A percentile compares a stretch with the other conserved stretches of the same genome.
Conservation (phyloP, 2,113 vertebrate genomes). For the Cinclus cinclus region DNA sequence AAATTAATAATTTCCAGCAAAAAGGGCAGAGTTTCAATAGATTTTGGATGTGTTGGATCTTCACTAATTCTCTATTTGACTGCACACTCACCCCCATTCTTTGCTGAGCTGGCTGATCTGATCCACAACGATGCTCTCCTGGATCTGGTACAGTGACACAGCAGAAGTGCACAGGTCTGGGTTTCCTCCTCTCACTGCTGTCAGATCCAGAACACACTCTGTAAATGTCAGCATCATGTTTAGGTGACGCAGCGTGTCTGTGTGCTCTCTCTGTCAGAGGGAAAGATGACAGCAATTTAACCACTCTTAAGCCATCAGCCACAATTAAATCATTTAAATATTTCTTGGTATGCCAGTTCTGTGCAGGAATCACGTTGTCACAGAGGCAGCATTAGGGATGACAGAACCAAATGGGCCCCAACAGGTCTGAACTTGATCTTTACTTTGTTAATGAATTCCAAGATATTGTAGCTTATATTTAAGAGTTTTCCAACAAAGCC, state of each 20-base stretch:
- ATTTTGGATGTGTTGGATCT: neutral
- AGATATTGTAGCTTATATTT: neutral
- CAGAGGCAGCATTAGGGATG: neutral
- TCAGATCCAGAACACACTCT: conserved; percentile 94
- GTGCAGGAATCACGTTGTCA: neutral
- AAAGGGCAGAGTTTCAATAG: neutral
- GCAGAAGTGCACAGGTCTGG: conserved; percentile 87
- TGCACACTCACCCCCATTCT: conserved; percentile 89
- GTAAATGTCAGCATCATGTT: conserved; percentile 92
- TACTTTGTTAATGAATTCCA: neutral
- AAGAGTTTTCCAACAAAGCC: neutral
- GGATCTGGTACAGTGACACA: conserved; percentile 87
- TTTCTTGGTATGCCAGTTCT: neutral
- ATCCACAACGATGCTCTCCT: conserved; percentile 94
- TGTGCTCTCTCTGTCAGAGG: conserved; percentile 88
- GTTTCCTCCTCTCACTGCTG: conserved; percentile 79
- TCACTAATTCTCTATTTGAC: neutral
- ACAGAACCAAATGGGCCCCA: neutral
- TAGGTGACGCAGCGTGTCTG: conserved; percentile 91
- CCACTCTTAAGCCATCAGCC: neutral
- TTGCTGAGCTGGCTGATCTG: conserved; percentile 97
- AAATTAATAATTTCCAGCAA: neutral
- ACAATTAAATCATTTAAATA: neutral
- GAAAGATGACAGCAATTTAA: neutral
- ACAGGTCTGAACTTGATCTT: neutral